Conservation (phyloP, 2,113 vertebrate species). For the Entomyzon cyanotis region DNA sequence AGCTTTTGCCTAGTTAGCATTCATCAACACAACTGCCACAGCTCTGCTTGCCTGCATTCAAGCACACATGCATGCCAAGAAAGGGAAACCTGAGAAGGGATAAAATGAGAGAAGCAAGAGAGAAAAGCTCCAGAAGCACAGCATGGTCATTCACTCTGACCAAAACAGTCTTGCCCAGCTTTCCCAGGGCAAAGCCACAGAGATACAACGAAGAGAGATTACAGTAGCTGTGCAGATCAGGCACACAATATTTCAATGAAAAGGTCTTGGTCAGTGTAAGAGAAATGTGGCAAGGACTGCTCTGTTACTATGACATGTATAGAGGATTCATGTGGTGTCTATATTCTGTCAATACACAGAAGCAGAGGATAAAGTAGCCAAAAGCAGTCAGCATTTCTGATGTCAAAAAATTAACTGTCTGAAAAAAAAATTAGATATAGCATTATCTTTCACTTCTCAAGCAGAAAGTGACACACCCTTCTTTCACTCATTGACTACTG, state of each 20-base stretch:
- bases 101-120: not conserved
- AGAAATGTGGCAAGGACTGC: not conserved
- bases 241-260: not conserved
- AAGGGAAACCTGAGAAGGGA: not conserved
- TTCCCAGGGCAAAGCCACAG: not conserved
- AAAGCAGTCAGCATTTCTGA: not conserved
- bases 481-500: not conserved
- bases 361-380: not conserved
- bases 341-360: not conserved
- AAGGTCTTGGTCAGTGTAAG: not conserved
- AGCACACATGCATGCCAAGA: not conserved
- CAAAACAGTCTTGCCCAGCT: not conserved
- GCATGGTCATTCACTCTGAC: not conserved
- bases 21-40: not conserved
- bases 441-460: not conserved
- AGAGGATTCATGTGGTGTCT: not conserved
- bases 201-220: not conserved
- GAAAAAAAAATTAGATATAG: not conserved
- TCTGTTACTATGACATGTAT: not conserved
- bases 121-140: not conserved
- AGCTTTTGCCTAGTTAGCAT: slow-evolving; percentile 4
- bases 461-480: not conserved
- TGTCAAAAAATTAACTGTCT: not conserved
- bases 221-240: not conserved
- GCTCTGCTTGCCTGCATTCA: not conserved